Evolutionary conservation across 2,888 invertebrate species (phyloP).

Genomic region (Amaurobius ferox): DNA sequence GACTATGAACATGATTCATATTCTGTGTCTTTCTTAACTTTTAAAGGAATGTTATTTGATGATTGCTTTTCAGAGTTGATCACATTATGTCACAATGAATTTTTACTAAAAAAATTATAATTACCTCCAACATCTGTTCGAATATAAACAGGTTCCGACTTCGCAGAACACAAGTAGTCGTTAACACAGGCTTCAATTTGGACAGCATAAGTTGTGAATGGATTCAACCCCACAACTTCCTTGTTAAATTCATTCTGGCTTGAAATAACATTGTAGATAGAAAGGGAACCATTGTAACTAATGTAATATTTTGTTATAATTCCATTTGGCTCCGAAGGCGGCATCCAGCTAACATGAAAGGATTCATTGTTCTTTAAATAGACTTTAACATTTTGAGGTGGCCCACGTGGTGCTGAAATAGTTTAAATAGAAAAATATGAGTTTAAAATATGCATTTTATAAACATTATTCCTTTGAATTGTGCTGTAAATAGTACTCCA

Average conservation of each 20-base stretch:
- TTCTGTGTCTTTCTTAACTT: too few species aligned
- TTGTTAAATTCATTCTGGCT: background rate
- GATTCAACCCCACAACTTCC: conserved; percentile 3
- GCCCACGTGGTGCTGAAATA: conserved; percentile 55
- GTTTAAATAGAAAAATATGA: too few species aligned
- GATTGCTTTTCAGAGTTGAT: too few species aligned
- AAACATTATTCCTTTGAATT: too few species aligned
- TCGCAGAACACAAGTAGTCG: background rate
- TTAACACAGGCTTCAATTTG: conserved; percentile 60
- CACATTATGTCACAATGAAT: too few species aligned
- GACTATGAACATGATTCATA: too few species aligned
- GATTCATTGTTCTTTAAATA: conserved; percentile 4
- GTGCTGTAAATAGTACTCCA: too few species aligned
- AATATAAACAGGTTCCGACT: conserved; percentile 8
- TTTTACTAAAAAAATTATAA: too few species aligned
- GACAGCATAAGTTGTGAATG: conserved; percentile 4
- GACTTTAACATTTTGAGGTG: conserved; percentile 44
- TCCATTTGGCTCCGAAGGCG: conserved; percentile 63
- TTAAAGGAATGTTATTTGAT: too few species aligned
- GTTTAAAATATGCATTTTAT: too few species aligned
- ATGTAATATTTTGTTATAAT: conserved; percentile 56
- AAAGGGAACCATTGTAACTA: conserved; percentile 34
- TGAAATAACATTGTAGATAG: background rate
- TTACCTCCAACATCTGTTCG: conserved; percentile 59
- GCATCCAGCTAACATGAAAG: conserved; percentile 44